These are phyloP conservation scores for Brachionus rubens DNA, from an alignment of 1,140 invertebrate genomes.

Conservation along the genomic window DNA sequence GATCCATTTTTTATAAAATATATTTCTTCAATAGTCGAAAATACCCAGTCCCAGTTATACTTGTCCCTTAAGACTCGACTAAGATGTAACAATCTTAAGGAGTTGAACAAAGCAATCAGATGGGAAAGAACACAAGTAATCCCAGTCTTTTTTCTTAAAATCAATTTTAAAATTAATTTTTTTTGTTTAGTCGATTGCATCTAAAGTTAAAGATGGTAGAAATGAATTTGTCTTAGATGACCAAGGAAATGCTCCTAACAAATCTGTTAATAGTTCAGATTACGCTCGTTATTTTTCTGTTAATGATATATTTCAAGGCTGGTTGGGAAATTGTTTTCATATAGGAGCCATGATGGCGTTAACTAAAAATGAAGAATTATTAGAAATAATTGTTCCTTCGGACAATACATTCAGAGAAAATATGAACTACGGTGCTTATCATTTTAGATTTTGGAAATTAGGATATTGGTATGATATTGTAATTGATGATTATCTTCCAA, in stretches of 20 bases:
- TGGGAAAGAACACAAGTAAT: constrained; percentile 39
- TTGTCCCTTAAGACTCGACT: constrained; percentile 33
- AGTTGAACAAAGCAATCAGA: constrained; percentile 34
- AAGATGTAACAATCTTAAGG: not conserved
- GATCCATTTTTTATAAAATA: constrained; percentile 40
- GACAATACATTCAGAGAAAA: constrained; percentile 33
- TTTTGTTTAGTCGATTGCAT: not conserved
- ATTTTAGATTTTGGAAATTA: constrained; percentile 45
- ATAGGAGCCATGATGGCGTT: constrained; percentile 43
- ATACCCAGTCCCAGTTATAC: constrained; percentile 35
- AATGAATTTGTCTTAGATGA: constrained; percentile 43
- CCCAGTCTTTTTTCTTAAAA: not conserved
- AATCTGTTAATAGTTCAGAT: not conserved
- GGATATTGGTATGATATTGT: constrained; percentile 36
- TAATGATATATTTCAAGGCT: constrained; percentile 25
- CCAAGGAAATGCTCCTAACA: not conserved
- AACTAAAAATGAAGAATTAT: constrained; percentile 18
- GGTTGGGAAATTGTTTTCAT: constrained; percentile 44
- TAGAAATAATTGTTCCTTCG: constrained; percentile 15
- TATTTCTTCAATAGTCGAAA: constrained; percentile 29
- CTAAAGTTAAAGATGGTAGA: not conserved
- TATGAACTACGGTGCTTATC: constrained; percentile 38
- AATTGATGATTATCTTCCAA: constrained; percentile 37
- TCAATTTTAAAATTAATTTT: no score
- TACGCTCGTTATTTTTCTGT: constrained; percentile 31